Evolutionary conservation across 2,888 invertebrate genomes (phyloP).

Genomic region (Pemphredon lugubris): DNA sequence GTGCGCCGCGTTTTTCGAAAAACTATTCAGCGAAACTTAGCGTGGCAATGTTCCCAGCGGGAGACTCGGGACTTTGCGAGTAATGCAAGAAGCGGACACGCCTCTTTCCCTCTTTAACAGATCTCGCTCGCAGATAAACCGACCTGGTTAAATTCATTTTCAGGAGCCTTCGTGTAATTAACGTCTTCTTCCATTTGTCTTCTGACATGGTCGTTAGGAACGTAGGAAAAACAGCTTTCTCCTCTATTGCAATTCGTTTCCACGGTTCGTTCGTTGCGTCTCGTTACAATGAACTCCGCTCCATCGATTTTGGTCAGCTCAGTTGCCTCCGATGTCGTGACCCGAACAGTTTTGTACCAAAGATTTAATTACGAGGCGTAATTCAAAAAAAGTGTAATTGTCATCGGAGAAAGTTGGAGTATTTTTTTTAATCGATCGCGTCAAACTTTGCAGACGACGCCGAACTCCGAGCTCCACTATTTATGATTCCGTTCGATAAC

Average conservation of each 20-base stretch:
- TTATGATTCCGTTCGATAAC: conserved; percentile 56
- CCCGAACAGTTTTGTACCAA: too few relatives aligned
- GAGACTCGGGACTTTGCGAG: conserved; percentile 28
- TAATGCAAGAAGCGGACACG: conserved; percentile 65
- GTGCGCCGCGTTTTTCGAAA: conserved; percentile 52
- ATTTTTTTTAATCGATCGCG: not conserved
- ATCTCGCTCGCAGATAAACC: conserved; percentile 57
- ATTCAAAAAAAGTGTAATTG: too few relatives aligned
- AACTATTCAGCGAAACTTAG: conserved; percentile 42
- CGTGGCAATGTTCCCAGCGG: conserved; percentile 49
- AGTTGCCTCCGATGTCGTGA: too few relatives aligned
- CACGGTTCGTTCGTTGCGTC: not conserved
- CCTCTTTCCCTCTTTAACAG: conserved; percentile 57
- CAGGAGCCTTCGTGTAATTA: conserved; percentile 56
- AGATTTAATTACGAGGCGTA: too few relatives aligned
- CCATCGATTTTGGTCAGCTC: too few relatives aligned
- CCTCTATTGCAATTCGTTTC: conserved; percentile 34
- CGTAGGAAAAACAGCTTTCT: conserved; percentile 48
- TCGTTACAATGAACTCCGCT: not conserved
- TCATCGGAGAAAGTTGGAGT: too few relatives aligned
- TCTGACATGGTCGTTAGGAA: conserved; percentile 36
- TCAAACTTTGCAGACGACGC: too few relatives aligned
- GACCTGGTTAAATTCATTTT: conserved; percentile 58
- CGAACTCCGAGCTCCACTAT: conserved; percentile 45
- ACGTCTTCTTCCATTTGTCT: conserved; percentile 63